Evolutionary conservation across 2,797 vertebrate genomes (phyloP).

Genomic region (Enteromius unitaeniatus): DNA sequence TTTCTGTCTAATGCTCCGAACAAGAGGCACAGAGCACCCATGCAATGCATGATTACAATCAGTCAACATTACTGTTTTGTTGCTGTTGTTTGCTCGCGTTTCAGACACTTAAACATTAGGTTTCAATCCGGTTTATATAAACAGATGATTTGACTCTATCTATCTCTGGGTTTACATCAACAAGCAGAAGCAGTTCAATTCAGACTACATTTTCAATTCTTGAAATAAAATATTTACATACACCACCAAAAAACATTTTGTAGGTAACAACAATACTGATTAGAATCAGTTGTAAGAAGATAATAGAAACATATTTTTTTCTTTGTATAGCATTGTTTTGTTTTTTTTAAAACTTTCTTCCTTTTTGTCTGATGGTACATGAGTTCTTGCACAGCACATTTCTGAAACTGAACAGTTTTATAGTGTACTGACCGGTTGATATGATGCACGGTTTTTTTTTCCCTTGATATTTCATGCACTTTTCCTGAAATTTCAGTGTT

Average conservation of each 20-base stretch:
- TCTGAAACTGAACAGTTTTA: not conserved
- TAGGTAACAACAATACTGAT: not conserved
- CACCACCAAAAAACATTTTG: too few species aligned
- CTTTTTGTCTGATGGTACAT: too few species aligned
- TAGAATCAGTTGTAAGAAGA: too few species aligned
- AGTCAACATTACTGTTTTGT: not conserved
- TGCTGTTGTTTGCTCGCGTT: not conserved
- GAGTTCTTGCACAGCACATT: not conserved
- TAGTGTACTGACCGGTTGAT: not conserved
- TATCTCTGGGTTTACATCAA: not conserved
- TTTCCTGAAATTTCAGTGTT: constrained; percentile 77
- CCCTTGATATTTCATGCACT: not conserved
- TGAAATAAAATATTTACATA: not conserved
- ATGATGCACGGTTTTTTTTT: too few species aligned
- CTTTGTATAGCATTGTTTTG: too few species aligned
- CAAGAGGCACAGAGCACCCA: not conserved
- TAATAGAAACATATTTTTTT: too few species aligned
- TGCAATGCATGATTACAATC: not conserved
- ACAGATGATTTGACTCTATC: not conserved
- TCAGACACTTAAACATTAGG: not conserved
- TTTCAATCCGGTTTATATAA: too few species aligned
- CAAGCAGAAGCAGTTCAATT: not conserved
- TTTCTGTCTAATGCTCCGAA: not conserved
- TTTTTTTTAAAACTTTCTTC: too few species aligned
- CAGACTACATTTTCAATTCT: not conserved